These are phyloP conservation scores for Cirrhinus mrigala DNA, from an alignment of 2,797 vertebrate genomes.

Conservation along the genomic window DNA sequence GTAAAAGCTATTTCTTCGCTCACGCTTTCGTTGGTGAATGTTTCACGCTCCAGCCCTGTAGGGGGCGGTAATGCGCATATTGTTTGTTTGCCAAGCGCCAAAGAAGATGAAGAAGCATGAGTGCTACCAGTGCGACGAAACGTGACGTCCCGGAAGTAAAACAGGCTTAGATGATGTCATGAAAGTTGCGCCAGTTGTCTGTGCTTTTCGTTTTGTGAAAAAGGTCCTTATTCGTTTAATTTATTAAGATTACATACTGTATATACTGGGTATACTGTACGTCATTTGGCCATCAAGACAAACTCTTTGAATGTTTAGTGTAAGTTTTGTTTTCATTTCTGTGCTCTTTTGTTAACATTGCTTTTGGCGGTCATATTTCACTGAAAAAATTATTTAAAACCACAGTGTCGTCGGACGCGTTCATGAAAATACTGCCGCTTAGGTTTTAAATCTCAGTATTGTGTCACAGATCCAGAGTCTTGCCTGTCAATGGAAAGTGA, in stretches of 20 bases:
- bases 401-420: neutral
- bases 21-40: neutral
- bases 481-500: conserved; percentile 30
- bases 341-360: neutral
- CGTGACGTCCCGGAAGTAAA: conserved; percentile 22
- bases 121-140: too few relatives aligned
- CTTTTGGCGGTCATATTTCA: conserved; percentile 18
- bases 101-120: neutral
- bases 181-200: conserved; percentile 1
- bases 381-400: neutral
- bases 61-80: neutral
- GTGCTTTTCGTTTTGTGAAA: neutral
- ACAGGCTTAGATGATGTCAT: neutral
- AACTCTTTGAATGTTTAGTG: neutral
- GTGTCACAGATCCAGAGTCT: neutral
- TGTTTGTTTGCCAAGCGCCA: neutral
- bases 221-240: neutral
- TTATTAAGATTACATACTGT: neutral
- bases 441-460: neutral
- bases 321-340: neutral
- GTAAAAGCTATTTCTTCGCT: too few relatives aligned
- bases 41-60: neutral
- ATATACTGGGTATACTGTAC: neutral
- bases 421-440: neutral
- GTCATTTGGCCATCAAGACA: neutral